Evolutionary conservation across 2,113 vertebrate species (phyloP).

Genomic region (Callionymus lyra): DNA sequence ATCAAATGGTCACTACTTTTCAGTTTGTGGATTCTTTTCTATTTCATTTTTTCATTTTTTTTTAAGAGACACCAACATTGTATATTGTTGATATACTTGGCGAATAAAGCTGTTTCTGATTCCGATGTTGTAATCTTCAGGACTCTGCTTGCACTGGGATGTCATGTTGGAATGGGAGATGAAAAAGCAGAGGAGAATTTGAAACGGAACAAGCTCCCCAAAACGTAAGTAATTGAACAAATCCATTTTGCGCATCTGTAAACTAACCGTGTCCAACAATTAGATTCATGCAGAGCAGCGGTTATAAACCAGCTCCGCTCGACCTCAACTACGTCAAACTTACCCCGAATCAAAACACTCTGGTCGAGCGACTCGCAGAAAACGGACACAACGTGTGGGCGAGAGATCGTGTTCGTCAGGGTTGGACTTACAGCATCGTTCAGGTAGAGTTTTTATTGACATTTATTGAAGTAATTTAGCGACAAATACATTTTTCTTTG

Average conservation of each 20-base stretch:
- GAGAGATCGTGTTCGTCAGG: slow-evolving; percentile 80
- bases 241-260: too few relatives aligned
- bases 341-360: slow-evolving; percentile 82
- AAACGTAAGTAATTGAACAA: slow-evolving; percentile 68
- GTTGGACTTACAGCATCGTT: slow-evolving; percentile 85
- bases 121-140: slow-evolving; percentile 37
- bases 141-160: slow-evolving; percentile 83
- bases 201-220: slow-evolving; percentile 82
- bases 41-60: too few relatives aligned
- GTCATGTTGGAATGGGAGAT: slow-evolving; percentile 88
- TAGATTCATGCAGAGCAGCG: slow-evolving; percentile 80
- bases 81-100: too few relatives aligned
- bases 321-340: slow-evolving; percentile 82
- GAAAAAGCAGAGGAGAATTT: slow-evolving; percentile 90
- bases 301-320: slow-evolving; percentile 82
- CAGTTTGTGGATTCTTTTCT: too few relatives aligned
- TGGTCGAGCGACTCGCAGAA: slow-evolving; percentile 85
- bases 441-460: slow-evolving; percentile 61
- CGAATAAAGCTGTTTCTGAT: too few relatives aligned
- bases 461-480: background rate
- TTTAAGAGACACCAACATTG: too few relatives aligned
- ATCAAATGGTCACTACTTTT: too few relatives aligned
- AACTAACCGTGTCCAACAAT: background rate
- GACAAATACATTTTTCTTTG: slow-evolving; percentile 2
- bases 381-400: slow-evolving; percentile 91